Conservation (phyloP, 2,888 invertebrate genomes). For the Camponotus fellah region DNA sequence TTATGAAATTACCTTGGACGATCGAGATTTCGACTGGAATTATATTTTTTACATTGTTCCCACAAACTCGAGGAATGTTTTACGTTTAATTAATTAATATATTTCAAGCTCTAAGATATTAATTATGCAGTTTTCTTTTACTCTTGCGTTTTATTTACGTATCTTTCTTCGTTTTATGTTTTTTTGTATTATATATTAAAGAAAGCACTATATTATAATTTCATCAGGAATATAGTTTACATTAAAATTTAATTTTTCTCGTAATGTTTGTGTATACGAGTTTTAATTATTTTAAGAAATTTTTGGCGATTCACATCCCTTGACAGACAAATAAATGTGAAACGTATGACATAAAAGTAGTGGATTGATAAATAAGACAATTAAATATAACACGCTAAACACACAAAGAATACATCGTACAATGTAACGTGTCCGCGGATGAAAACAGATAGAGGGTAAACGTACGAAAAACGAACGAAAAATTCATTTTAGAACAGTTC, state of each 20-base stretch:
- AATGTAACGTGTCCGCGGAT: conserved; percentile 25
- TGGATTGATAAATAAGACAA: background rate
- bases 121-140: conserved; percentile 17
- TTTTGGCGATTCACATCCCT: background rate
- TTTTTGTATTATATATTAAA: background rate
- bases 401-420: background rate
- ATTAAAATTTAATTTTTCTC: background rate
- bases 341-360: background rate
- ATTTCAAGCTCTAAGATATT: background rate
- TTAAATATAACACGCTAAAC: conserved; percentile 8
- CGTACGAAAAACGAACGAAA: background rate
- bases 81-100: conserved; percentile 13
- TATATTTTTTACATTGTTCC: conserved; percentile 1
- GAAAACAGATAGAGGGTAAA: conserved; percentile 19
- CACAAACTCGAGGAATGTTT: background rate
- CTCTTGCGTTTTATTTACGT: conserved; percentile 8
- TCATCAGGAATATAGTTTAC: conserved; percentile 8
- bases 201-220: background rate
- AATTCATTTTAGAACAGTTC: conserved; percentile 23
- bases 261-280: background rate
- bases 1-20: background rate
- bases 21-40: conserved; percentile 13
- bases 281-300: conserved; percentile 30
- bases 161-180: conserved; percentile 24
- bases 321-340: conserved; percentile 8